Percentiles rank a stretch among this genome's conserved stretches.
Conservation (phyloP, 2,888 invertebrate genomes). For the Callyntrura guangdongensis region DNA sequence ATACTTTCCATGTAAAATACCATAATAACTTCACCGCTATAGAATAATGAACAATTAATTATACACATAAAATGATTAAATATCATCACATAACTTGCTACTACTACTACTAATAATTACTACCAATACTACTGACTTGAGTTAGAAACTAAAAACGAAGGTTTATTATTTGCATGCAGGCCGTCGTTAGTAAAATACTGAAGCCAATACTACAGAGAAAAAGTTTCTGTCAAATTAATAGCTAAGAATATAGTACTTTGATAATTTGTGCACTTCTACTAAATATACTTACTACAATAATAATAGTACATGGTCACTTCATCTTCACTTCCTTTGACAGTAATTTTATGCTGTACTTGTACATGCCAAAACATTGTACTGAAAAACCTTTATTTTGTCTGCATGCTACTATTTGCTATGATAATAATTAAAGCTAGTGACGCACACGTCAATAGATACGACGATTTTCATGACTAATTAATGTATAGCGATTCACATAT, state of each 20-base stretch:
- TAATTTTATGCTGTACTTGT: not conserved
- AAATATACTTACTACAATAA: not conserved
- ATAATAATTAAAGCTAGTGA: not conserved
- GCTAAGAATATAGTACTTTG: no score
- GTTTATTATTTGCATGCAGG: not conserved
- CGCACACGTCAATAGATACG: conserved; percentile 24
- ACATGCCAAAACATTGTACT: not conserved
- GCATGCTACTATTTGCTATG: not conserved
- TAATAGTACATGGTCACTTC: not conserved
- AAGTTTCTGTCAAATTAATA: not conserved
- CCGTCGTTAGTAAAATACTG: not conserved
- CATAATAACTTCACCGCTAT: not conserved
- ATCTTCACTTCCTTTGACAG: not conserved
- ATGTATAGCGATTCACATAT: not conserved
- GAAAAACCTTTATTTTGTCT: not conserved
- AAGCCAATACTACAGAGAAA: not conserved
- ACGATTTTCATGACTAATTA: conserved; percentile 42
- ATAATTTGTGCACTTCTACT: not conserved
- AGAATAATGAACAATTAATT: not conserved
- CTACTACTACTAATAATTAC: not conserved
- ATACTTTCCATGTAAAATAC: no score
- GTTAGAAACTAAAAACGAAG: not conserved
- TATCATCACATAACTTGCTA: not conserved
- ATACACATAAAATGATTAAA: not conserved
- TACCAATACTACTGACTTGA: not conserved